Conservation (phyloP, 1,140 invertebrate species). For the Drosophila nannoptera region DNA sequence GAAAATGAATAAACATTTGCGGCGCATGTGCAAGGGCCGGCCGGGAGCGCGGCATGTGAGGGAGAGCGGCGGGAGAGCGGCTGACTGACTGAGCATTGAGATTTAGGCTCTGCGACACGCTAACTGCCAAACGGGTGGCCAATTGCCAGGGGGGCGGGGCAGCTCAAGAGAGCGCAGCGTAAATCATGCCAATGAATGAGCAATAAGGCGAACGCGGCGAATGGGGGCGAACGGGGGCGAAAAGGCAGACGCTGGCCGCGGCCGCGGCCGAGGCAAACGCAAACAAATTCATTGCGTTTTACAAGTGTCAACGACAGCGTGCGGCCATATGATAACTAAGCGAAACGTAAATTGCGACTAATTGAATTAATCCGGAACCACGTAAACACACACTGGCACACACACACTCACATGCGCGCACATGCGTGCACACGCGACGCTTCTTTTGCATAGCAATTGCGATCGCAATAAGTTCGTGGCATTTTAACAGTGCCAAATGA, state of each 20-base stretch:
- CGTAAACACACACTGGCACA: not conserved
- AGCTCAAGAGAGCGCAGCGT: slow-evolving; percentile 18
- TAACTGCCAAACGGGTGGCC: slow-evolving; percentile 33
- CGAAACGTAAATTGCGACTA: slow-evolving; percentile 72
- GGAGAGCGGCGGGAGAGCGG: not conserved
- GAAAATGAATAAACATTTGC: slow-evolving; percentile 44
- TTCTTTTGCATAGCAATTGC: slow-evolving; percentile 4
- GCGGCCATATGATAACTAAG: slow-evolving; percentile 65
- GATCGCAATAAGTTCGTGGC: slow-evolving; percentile 9
- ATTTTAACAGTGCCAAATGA: not conserved
- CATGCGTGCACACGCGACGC: not conserved
- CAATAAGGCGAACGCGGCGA: slow-evolving; percentile 16
- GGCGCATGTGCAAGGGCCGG: slow-evolving; percentile 38
- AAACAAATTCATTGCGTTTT: slow-evolving; percentile 72
- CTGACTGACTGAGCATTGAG: slow-evolving; percentile 43
- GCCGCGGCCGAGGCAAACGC: slow-evolving; percentile 22
- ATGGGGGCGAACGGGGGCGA: not conserved
- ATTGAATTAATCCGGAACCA: slow-evolving; percentile 56
- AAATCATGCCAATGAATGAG: slow-evolving; percentile 52
- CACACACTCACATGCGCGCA: slow-evolving; percentile 27
- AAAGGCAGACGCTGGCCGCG: not conserved
- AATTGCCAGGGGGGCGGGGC: slow-evolving; percentile 3
- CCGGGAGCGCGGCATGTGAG: slow-evolving; percentile 7
- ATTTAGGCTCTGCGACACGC: slow-evolving; percentile 46
- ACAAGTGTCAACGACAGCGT: slow-evolving; percentile 68